A percentile compares a stretch with the other conserved stretches of the same genome.
These are phyloP conservation scores for Mythimna ferrago DNA, from an alignment of 2,888 invertebrate genomes.

Conservation along the genomic window DNA sequence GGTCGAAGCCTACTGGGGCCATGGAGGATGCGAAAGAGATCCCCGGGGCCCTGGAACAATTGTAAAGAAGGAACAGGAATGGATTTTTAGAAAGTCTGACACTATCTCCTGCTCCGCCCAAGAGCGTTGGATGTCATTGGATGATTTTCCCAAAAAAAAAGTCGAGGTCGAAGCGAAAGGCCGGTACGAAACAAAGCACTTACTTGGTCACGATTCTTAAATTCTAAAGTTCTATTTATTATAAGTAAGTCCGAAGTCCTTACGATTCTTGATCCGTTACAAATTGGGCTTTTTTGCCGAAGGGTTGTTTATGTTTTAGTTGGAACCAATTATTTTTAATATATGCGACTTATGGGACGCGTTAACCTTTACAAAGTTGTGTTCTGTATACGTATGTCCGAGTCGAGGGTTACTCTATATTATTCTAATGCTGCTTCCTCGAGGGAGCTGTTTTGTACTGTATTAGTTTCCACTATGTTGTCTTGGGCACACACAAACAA, in stretches of 20 bases:
- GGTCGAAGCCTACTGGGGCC: too few species aligned
- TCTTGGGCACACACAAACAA: slow-evolving; percentile 38
- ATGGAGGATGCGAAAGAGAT: too few species aligned
- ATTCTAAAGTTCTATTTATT: slow-evolving; percentile 66
- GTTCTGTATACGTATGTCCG: slow-evolving; percentile 43
- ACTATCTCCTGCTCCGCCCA: too few species aligned
- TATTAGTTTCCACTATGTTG: slow-evolving; percentile 60
- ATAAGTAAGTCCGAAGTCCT: slow-evolving; percentile 34
- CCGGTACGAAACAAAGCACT: slow-evolving; percentile 74
- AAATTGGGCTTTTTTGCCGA: slow-evolving; percentile 65
- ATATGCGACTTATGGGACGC: slow-evolving; percentile 67
- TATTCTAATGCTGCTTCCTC: slow-evolving; percentile 59
- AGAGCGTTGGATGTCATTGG: too few species aligned
- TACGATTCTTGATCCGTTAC: slow-evolving; percentile 72
- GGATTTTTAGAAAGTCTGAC: too few species aligned
- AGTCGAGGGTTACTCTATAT: slow-evolving; percentile 55
- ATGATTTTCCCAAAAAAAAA: slow-evolving; percentile 9
- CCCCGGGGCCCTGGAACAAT: too few species aligned
- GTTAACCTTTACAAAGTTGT: slow-evolving; percentile 65
- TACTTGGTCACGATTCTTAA: slow-evolving; percentile 66
- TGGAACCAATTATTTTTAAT: slow-evolving; percentile 70
- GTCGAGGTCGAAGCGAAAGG: slow-evolving; percentile 75
- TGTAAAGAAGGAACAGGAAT: too few species aligned
- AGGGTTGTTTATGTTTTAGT: slow-evolving; percentile 58
- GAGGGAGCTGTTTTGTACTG: slow-evolving; percentile 54